Percentiles rank a stretch among this genome's conserved stretches.
Conservation (phyloP, 1,140 invertebrate genomes). For the Drosophila subobscura region DNA sequence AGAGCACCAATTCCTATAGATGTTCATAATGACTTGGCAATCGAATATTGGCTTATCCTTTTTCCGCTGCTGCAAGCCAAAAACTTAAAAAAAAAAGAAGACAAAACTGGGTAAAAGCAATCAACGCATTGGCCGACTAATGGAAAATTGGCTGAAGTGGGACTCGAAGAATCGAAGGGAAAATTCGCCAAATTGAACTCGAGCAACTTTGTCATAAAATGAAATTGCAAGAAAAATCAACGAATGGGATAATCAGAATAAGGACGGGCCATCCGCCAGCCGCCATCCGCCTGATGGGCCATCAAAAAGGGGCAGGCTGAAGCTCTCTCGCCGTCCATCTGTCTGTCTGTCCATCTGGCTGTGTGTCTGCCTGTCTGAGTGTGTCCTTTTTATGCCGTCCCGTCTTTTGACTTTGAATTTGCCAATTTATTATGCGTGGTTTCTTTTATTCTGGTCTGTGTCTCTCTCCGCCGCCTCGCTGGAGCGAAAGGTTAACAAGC, state of each 20-base stretch:
- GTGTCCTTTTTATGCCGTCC: constrained; percentile 52
- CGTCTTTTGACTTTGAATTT: constrained; percentile 26
- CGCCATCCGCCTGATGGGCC: constrained; percentile 18
- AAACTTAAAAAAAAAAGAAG: constrained; percentile 34
- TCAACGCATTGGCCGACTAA: constrained; percentile 57
- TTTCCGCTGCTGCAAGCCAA: constrained; percentile 31
- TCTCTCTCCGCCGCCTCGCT: not conserved
- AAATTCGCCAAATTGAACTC: constrained; percentile 70
- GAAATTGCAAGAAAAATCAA: constrained; percentile 66
- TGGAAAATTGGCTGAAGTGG: constrained; percentile 54
- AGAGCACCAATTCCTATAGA: not conserved
- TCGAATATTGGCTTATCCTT: constrained; percentile 12
- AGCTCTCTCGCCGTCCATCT: not conserved
- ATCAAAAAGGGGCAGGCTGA: constrained; percentile 49
- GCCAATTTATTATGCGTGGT: constrained; percentile 56
- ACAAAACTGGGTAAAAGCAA: constrained; percentile 40
- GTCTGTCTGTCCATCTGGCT: constrained; percentile 1
- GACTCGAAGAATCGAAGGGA: not conserved
- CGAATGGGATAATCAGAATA: constrained; percentile 51
- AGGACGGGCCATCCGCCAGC: constrained; percentile 2
- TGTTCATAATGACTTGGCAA: constrained; percentile 17
- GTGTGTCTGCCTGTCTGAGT: constrained; percentile 37
- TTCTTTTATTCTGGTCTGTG: constrained; percentile 33
- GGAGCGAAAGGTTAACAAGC: constrained; percentile 40
- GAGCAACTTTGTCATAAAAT: constrained; percentile 70